These are phyloP conservation scores for Iselma pallidipennis DNA, from an alignment of 2,888 invertebrate species.

Conservation along the genomic window DNA sequence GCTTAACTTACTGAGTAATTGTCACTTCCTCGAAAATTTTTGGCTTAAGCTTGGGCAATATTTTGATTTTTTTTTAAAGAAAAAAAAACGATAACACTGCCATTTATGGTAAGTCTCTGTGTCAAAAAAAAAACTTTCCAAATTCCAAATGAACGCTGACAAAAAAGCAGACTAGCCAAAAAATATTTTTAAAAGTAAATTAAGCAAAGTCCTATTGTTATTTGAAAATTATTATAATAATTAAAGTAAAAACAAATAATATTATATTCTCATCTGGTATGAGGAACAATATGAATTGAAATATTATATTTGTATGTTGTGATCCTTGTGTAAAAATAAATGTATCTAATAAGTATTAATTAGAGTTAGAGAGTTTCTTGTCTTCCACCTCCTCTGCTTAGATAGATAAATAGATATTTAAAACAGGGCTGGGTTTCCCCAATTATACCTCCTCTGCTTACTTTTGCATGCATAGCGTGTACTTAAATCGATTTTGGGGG, in stretches of 20 bases:
- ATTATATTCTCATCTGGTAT: conserved; percentile 57
- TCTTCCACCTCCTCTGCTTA: background rate
- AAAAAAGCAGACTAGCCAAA: conserved; percentile 18
- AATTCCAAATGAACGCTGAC: conserved; percentile 14
- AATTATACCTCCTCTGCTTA: too few species aligned
- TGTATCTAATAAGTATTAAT: conserved; percentile 28
- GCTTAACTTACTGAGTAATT: conserved; percentile 19
- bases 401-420: too few species aligned
- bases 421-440: too few species aligned
- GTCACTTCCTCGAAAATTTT: background rate
- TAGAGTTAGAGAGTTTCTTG: background rate
- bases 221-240: background rate
- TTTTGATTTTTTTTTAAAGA: background rate
- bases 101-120: conserved; percentile 1
- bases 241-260: conserved; percentile 22
- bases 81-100: background rate
- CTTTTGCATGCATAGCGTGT: too few species aligned
- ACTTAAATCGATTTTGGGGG: too few species aligned
- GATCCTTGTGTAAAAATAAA: conserved; percentile 52
- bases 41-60: background rate
- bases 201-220: conserved; percentile 46
- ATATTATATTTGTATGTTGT: conserved; percentile 54
- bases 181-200: conserved; percentile 22
- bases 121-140: background rate
- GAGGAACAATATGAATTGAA: conserved; percentile 53